Percentiles rank a stretch among this genome's conserved stretches.
Conservation (phyloP, 2,888 invertebrate species). For the Lamproptera curius region DNA sequence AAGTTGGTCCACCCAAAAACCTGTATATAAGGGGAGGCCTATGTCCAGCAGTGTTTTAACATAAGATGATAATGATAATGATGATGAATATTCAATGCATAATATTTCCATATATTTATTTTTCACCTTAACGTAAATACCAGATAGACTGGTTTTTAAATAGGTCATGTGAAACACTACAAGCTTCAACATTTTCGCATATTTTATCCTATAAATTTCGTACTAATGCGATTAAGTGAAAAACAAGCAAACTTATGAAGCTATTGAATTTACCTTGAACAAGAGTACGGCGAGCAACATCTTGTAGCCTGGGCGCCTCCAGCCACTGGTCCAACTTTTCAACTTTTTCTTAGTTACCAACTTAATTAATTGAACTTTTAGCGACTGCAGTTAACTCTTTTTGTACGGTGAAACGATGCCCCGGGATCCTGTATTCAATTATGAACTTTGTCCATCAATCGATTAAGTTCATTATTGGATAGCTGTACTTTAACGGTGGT, state of each 20-base stretch:
- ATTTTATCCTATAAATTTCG: too few relatives aligned
- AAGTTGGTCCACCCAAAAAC: too few relatives aligned
- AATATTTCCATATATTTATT: too few relatives aligned
- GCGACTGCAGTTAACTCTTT: conserved; percentile 26
- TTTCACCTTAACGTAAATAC: too few relatives aligned
- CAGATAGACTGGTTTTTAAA: too few relatives aligned
- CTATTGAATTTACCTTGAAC: conserved; percentile 10
- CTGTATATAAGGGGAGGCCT: too few relatives aligned
- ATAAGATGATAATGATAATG: too few relatives aligned
- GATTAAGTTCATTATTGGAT: conserved; percentile 7
- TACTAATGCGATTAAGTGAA: too few relatives aligned
- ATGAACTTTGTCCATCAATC: background rate
- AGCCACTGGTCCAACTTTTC: conserved; percentile 2
- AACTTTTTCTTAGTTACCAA: conserved; percentile 34
- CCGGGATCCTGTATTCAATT: conserved; percentile 22
- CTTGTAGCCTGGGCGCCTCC: background rate
- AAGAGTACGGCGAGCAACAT: conserved; percentile 7
- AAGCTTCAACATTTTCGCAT: too few relatives aligned
- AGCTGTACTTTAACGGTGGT: background rate
- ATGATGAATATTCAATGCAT: too few relatives aligned
- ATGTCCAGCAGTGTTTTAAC: too few relatives aligned
- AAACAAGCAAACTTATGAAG: background rate
- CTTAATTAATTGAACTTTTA: conserved; percentile 43
- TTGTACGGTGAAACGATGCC: conserved; percentile 26
- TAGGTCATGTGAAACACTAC: too few relatives aligned